Percentiles rank a stretch among this genome's conserved stretches.
Evolutionary conservation across 1,140 invertebrate species (phyloP).

Genomic region (Myzus persicae): DNA sequence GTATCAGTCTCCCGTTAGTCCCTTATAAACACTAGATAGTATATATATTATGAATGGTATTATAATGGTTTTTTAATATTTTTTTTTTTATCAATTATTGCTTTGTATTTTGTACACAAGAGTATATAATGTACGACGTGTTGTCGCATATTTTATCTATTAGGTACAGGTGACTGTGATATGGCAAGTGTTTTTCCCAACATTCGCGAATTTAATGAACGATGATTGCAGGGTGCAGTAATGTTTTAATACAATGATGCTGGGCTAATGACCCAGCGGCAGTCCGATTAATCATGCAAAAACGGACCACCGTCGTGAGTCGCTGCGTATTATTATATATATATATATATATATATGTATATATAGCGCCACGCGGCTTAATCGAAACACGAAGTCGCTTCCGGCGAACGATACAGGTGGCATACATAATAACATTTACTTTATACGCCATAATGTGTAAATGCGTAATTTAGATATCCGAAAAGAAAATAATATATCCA

Average conservation of each 20-base stretch:
- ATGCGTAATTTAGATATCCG: neutral
- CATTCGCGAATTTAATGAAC: neutral
- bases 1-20: neutral
- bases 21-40: neutral
- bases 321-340: neutral
- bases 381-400: neutral
- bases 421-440: neutral
- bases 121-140: neutral
- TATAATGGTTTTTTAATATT: neutral
- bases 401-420: neutral
- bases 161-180: neutral
- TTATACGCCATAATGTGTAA: neutral
- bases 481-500: neutral
- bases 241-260: neutral
- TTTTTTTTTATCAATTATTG: neutral
- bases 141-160: neutral
- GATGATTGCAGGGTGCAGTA: neutral
- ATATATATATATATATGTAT: neutral
- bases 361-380: conserved; percentile 1
- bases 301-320: neutral
- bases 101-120: neutral
- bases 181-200: neutral
- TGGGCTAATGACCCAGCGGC: conserved; percentile 10
- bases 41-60: neutral
- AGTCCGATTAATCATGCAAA: conserved; percentile 6